These are phyloP conservation scores for Gryllus bimaculatus DNA, from an alignment of 1,140 invertebrate species.

Conservation along the genomic window DNA sequence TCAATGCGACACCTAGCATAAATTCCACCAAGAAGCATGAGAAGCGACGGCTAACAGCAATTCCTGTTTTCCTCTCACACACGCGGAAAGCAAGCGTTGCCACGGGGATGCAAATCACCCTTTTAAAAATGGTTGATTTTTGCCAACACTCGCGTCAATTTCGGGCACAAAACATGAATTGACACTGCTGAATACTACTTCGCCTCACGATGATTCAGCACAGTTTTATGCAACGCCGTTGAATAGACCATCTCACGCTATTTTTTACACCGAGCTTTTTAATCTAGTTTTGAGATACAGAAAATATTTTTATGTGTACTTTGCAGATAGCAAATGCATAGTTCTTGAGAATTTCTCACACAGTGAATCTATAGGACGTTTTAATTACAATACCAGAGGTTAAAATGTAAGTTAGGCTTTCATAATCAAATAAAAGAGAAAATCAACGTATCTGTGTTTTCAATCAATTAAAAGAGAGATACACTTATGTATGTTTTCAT, in stretches of 20 bases:
- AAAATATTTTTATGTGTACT: conserved; percentile 2
- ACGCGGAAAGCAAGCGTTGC: too few species aligned
- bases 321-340: neutral
- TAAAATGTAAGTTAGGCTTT: neutral
- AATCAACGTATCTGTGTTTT: too few species aligned
- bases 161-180: neutral
- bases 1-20: too few species aligned
- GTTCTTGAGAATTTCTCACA: neutral
- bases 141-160: neutral
- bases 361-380: neutral
- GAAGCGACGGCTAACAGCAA: neutral
- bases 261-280: neutral
- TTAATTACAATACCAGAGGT: neutral
- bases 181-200: neutral
- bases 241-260: neutral
- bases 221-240: neutral
- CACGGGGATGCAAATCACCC: too few species aligned
- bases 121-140: neutral
- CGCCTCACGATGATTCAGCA: neutral
- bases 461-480: too few species aligned
- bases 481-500: too few species aligned
- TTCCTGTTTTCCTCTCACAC: neutral
- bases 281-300: neutral
- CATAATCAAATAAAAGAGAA: neutral
- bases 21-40: too few species aligned